Conservation (phyloP, 2,113 vertebrate species). For the Scytalopus superciliaris region DNA sequence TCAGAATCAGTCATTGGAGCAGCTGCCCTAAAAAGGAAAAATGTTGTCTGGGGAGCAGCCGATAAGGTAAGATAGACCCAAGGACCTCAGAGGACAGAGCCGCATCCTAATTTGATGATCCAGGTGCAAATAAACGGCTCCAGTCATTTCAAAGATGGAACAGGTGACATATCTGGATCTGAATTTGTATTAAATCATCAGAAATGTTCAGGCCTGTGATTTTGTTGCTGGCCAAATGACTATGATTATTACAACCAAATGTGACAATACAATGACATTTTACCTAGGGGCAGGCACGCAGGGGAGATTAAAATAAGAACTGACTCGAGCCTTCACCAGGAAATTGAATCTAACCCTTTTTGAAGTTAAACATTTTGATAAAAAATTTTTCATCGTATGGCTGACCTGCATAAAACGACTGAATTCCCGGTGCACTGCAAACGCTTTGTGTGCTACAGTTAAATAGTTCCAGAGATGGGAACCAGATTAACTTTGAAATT, state of each 20-base stretch:
- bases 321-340: neutral
- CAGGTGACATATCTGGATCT: neutral
- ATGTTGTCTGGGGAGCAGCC: conserved; percentile 22
- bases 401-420: conserved; percentile 30
- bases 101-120: neutral
- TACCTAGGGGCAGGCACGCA: conserved; percentile 29
- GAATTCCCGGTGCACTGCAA: neutral
- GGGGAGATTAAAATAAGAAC: conserved; percentile 54
- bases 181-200: conserved; percentile 42
- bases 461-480: conserved; percentile 38
- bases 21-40: conserved; percentile 14
- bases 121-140: conserved; percentile 21
- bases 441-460: conserved; percentile 6
- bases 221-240: conserved; percentile 36
- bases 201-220: conserved; percentile 20
- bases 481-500: conserved; percentile 52
- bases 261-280: conserved; percentile 53
- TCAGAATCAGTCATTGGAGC: conserved; percentile 23
- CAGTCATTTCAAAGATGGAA: conserved; percentile 14
- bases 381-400: conserved; percentile 32
- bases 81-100: neutral
- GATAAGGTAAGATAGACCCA: conserved; percentile 56
- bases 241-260: conserved; percentile 11
- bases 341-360: conserved; percentile 53
- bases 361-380: conserved; percentile 62